Conservation (phyloP, 2,113 vertebrate species). For the Rhagologus leucostigma region DNA sequence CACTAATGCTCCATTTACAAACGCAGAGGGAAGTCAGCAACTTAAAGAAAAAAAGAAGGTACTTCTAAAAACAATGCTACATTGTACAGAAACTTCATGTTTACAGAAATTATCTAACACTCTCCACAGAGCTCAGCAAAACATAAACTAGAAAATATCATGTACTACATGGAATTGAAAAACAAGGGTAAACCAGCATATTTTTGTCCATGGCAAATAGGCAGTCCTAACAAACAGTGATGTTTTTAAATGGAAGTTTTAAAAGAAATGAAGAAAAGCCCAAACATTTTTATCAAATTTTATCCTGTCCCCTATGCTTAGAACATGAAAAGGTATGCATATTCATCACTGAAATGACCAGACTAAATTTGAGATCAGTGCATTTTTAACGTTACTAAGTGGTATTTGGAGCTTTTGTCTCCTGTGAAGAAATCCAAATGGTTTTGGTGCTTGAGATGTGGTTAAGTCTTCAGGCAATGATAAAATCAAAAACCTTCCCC, state of each 20-base stretch:
- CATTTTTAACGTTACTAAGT: neutral
- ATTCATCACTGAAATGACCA: neutral
- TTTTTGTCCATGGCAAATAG: neutral
- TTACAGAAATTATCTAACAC: neutral
- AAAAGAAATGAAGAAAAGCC: neutral
- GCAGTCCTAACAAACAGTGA: neutral
- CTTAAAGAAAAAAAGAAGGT: neutral
- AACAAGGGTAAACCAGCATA: accelerated
- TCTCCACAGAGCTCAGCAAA: neutral
- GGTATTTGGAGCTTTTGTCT: neutral
- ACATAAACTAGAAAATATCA: neutral
- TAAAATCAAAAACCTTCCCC: neutral
- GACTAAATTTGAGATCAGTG: neutral
- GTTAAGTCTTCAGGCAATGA: neutral
- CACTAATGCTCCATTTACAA: neutral
- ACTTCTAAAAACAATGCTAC: neutral
- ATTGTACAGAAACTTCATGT: neutral
- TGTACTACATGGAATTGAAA: neutral
- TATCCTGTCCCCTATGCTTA: neutral
- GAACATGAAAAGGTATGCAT: neutral
- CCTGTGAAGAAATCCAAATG: neutral
- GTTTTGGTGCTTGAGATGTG: neutral
- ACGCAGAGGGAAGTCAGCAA: neutral
- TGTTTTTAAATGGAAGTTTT: neutral
- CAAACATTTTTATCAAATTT: neutral